phyloP scores from a whole-genome alignment of 2,113 vertebrate genomes.

The Zeus faber region DNA sequence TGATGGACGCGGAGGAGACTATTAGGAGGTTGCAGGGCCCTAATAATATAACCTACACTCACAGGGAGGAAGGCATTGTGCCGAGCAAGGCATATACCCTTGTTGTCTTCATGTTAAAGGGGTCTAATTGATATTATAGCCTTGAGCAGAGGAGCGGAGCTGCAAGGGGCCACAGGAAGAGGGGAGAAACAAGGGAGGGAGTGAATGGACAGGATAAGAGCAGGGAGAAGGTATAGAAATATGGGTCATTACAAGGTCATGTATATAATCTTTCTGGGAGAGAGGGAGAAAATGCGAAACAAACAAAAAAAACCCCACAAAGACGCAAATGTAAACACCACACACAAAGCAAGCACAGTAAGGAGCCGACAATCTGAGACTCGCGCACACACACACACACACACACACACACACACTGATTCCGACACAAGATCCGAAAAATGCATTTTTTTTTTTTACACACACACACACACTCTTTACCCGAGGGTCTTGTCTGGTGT shows the following conservation, averaged over 20 bases:
- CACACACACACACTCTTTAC: conserved; percentile 20
- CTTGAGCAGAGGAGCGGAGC: conserved; percentile 31
- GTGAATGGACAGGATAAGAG: too few relatives aligned
- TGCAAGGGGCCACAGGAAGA: background rate
- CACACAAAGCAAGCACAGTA: background rate
- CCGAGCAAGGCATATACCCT: background rate
- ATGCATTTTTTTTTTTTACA: too few relatives aligned
- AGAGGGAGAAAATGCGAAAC: conserved; percentile 25
- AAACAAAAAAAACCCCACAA: background rate
- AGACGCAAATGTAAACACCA: background rate
- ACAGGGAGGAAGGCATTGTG: too few relatives aligned
- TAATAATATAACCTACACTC: too few relatives aligned
- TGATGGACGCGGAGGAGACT: too few relatives aligned
- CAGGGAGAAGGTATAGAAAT: conserved; percentile 28
- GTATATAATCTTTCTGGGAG: conserved; percentile 49
- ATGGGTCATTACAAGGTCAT: conserved; percentile 32
- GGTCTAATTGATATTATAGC: conserved; percentile 30
- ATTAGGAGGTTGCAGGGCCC: too few relatives aligned
- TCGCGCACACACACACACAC: background rate
- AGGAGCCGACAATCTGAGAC: background rate
- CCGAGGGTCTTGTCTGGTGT: too few relatives aligned
- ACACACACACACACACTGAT: background rate
- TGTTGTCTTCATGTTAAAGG: conserved; percentile 22
- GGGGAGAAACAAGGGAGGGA: conserved; percentile 1
- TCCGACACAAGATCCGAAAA: background rate